These are phyloP conservation scores for Natator depressus DNA, from an alignment of 2,113 vertebrate genomes.

Conservation along the genomic window DNA sequence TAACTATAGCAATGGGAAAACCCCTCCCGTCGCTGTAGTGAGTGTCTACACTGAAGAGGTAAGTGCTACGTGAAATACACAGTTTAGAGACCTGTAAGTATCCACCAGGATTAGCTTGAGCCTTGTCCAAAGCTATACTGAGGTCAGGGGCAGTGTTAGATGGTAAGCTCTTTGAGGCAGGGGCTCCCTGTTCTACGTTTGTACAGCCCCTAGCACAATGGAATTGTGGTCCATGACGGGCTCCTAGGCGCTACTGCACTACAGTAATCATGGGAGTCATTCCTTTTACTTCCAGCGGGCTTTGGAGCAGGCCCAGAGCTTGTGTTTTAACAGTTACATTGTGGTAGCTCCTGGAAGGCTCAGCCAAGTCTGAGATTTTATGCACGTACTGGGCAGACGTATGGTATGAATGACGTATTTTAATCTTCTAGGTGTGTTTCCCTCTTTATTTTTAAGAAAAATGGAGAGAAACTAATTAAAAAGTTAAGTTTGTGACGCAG, in stretches of 20 bases:
- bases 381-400: neutral
- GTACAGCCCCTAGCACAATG: neutral
- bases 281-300: neutral
- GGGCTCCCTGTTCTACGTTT: neutral
- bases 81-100: neutral
- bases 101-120: neutral
- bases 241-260: neutral
- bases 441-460: neutral
- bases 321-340: neutral
- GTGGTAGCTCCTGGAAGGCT: neutral
- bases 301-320: neutral
- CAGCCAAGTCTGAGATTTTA: neutral
- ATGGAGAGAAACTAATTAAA: neutral
- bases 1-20: neutral
- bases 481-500: rapidly evolving
- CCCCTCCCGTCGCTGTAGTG: neutral
- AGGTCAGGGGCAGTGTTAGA: neutral
- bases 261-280: neutral
- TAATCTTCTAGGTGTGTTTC: neutral
- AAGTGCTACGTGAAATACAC: neutral
- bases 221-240: neutral
- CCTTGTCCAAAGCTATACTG: neutral
- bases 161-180: neutral
- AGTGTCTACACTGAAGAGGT: neutral
- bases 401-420: neutral